Base-by-base conservation (phyloP, 2,797 vertebrate species). In the Mus caroli region DNA sequence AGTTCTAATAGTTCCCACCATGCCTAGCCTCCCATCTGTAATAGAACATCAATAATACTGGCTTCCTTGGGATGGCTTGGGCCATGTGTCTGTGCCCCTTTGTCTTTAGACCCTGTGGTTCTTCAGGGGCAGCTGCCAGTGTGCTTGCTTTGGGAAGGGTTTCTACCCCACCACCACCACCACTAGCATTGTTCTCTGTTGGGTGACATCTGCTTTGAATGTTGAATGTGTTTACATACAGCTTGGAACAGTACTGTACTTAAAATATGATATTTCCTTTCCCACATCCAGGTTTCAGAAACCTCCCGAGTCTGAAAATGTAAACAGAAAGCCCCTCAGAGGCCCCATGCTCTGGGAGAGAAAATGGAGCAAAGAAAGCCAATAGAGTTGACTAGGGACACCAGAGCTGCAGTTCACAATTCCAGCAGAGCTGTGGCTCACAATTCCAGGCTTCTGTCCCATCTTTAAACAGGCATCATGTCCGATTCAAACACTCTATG, bases 191-290 rank as follows among this genome's bases (percentile, higher is more conserved):
- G 19, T 31, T 76, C 43, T 94, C 22, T 78, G 7, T 75, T 31
- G 14, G 6, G 10, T 17, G 73, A 19, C 50, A 78, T 34, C 43
- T 82, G 20, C 14, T 96, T 95, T 94, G 77, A 96, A 96, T 85
- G 13, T 37, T 31, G 28, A 91, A 91, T 92, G 75, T 94, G 88
- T 75, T 96, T 90, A 67, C 60, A 85, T 56, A 92, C 67, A 17
- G 4, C 89, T 88, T 94, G 64, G 77, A 67, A 80, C 26, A 56
- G 56, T 77, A 88, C 60, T 75, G 52, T 52, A 37, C 24, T 62
- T 79, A 80, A 94, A 90, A 97, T 85, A 82, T 0, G n/a, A 20
- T 93, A 84, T 82, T 94, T 96, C 40, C 40, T 46, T 76, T 88
- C 64, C 46, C 86, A 37, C 52, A 91, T 14, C 60, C 28, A 43